phyloP scores from a whole-genome alignment of 2,113 vertebrate species.

The Diglossa brunneiventris region DNA sequence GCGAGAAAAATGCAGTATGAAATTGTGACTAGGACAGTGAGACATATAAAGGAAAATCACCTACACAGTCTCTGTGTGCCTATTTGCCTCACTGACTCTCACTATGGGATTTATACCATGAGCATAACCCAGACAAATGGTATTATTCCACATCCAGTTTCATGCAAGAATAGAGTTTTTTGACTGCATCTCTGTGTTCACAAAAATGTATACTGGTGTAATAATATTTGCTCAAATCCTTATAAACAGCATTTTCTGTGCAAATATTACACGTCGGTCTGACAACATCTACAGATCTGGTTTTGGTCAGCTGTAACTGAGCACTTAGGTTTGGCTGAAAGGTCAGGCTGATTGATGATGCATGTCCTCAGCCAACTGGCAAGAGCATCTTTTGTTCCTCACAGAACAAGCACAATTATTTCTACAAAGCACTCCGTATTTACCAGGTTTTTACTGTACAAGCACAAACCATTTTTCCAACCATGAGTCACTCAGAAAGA shows the following conservation, averaged over 20 bases:
- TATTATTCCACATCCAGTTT: conserved; percentile 18
- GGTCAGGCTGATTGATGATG: not conserved
- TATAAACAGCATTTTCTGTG: not conserved
- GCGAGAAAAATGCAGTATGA: not conserved
- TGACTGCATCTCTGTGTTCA: not conserved
- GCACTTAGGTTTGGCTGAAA: not conserved
- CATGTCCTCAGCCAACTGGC: not conserved
- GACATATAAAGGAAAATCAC: not conserved
- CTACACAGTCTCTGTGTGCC: not conserved
- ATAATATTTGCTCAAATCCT: not conserved
- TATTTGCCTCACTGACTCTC: not conserved
- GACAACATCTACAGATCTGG: not conserved
- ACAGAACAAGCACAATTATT: not conserved
- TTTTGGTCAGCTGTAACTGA: not conserved
- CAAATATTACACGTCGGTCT: fast-evolving
- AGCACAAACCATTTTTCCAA: not conserved
- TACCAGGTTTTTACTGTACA: conserved; percentile 15
- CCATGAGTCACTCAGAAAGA: not conserved
- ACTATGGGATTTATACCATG: not conserved
- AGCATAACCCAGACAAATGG: conserved; percentile 28
- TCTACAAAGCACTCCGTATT: not conserved
- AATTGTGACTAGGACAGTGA: not conserved
- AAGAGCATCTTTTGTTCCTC: not conserved
- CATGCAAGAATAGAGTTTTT: not conserved
- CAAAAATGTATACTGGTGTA: not conserved